phyloP scores from a whole-genome alignment of 2,797 vertebrate species.

The Notolabrus celidotus region DNA sequence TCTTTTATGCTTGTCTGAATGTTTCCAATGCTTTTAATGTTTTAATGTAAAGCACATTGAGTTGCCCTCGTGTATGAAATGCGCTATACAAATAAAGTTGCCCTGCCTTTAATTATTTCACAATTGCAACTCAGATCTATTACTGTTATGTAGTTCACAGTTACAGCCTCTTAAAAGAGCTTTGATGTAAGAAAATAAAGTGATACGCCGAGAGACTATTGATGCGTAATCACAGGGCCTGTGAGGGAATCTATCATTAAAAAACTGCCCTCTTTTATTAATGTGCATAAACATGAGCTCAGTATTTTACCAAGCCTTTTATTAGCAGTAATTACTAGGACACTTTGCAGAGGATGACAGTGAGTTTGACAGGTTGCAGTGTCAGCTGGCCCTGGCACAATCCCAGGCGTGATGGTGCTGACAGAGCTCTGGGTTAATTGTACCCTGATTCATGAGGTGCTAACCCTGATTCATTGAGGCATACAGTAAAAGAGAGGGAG shows the following conservation, averaged over 20 bases:
- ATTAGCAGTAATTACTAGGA: slow-evolving; percentile 36
- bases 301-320: slow-evolving; percentile 29
- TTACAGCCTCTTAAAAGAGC: slow-evolving; percentile 17
- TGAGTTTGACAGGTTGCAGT: slow-evolving; percentile 51
- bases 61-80: too few species aligned
- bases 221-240: slow-evolving; percentile 16
- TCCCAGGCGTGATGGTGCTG: slow-evolving; percentile 39
- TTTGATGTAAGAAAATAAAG: slow-evolving; percentile 31
- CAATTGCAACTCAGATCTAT: not conserved
- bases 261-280: slow-evolving; percentile 2
- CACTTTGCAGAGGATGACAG: slow-evolving; percentile 45
- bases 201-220: slow-evolving; percentile 2
- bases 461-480: slow-evolving; percentile 37
- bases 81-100: too few species aligned
- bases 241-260: slow-evolving; percentile 12
- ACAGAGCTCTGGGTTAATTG: slow-evolving; percentile 51
- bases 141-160: slow-evolving; percentile 1
- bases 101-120: slow-evolving; percentile 17
- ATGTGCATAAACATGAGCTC: slow-evolving; percentile 14
- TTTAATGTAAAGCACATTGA: too few species aligned
- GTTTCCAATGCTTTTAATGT: too few species aligned
- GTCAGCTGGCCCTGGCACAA: slow-evolving; percentile 52
- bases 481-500: slow-evolving; percentile 11
- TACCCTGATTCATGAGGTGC: slow-evolving; percentile 38
- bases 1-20: too few species aligned